Percentiles rank a stretch among this genome's conserved stretches.
Conservation (phyloP, 2,797 vertebrate species). For the Clarias pachynema region DNA sequence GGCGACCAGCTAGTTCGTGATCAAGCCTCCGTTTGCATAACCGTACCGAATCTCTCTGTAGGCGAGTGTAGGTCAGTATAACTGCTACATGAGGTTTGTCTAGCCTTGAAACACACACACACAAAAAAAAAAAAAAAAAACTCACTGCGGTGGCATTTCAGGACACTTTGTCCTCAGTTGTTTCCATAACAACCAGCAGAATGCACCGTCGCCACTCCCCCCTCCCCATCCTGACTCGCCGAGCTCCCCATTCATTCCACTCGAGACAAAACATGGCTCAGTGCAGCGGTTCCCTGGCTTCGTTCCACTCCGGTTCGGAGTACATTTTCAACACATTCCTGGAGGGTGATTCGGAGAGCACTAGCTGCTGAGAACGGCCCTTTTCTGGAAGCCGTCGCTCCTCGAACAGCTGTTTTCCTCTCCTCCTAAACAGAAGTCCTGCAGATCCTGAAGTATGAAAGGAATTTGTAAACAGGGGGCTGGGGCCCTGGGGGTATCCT, state of each 20-base stretch:
- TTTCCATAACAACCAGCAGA: constrained; percentile 36
- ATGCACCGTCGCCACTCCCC: not conserved
- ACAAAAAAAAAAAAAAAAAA: constrained; percentile 38
- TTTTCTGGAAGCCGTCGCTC: constrained; percentile 46
- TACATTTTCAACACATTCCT: constrained; percentile 52
- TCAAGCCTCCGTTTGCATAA: constrained; percentile 12
- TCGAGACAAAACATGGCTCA: constrained; percentile 27
- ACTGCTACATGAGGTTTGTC: constrained; percentile 41
- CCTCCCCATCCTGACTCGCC: constrained; percentile 5
- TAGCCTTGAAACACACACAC: constrained; percentile 29
- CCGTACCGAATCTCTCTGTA: not conserved
- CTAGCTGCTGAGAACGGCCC: constrained; percentile 42
- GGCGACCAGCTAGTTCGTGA: not conserved
- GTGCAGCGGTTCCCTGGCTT: constrained; percentile 13
- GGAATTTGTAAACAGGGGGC: constrained; percentile 73
- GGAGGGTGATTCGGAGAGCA: constrained; percentile 38
- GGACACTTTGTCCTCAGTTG: constrained; percentile 46
- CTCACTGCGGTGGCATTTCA: constrained; percentile 53
- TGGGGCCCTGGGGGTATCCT: constrained; percentile 63
- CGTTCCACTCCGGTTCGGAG: not conserved
- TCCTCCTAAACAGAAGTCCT: constrained; percentile 60
- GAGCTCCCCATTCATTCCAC: not conserved
- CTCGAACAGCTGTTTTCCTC: constrained; percentile 57
- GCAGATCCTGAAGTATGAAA: constrained; percentile 65
- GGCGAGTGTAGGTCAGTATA: constrained; percentile 12